Evolutionary conservation across 1,140 invertebrate genomes (phyloP).

Genomic region (Vanessa atalanta): DNA sequence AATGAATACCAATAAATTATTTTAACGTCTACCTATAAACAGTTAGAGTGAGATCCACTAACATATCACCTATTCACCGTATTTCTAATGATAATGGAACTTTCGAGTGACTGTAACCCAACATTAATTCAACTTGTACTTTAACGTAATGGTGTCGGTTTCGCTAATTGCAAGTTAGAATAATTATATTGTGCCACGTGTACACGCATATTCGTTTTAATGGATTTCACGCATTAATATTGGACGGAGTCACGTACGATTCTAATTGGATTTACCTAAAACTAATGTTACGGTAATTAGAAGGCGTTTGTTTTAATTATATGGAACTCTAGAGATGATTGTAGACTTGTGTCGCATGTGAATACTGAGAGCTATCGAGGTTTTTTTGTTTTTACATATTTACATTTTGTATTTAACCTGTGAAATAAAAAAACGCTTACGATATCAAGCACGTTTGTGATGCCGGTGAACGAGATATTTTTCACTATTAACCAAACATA

Average conservation of each 20-base stretch:
- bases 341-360: neutral
- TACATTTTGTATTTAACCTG: neutral
- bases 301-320: conserved; percentile 12
- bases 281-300: conserved; percentile 48
- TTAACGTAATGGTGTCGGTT: conserved; percentile 76
- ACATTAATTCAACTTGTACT: conserved; percentile 77
- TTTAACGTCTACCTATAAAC: neutral
- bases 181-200: conserved; percentile 71
- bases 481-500: too few species aligned
- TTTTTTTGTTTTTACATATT: neutral
- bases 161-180: conserved; percentile 76
- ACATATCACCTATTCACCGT: conserved; percentile 5
- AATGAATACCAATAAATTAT: neutral
- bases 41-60: neutral
- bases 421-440: neutral
- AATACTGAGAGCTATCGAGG: neutral
- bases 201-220: conserved; percentile 69
- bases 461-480: neutral
- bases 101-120: conserved; percentile 74
- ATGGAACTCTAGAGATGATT: conserved; percentile 1
- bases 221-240: conserved; percentile 70
- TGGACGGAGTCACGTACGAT: conserved; percentile 47
- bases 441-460: neutral
- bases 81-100: conserved; percentile 74
- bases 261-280: conserved; percentile 52